These are phyloP conservation scores for Hirtodrosophila histrioides DNA, from an alignment of 2,888 invertebrate genomes.

Conservation along the genomic window DNA sequence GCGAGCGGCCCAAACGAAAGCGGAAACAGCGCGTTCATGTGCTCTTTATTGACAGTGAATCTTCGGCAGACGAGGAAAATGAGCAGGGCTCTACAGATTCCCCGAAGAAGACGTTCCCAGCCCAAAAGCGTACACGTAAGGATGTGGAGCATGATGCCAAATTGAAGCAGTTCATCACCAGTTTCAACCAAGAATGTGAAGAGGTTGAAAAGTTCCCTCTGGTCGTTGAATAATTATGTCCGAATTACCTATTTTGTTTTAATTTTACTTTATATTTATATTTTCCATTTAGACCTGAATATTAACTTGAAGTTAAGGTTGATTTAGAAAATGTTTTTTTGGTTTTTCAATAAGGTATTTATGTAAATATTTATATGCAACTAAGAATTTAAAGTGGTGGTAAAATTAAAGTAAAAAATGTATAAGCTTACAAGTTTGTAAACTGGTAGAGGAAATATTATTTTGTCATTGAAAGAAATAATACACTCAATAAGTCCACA, in stretches of 20 bases:
- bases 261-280: neutral
- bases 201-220: slow-evolving; percentile 81
- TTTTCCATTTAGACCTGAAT: neutral
- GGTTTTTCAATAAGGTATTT: neutral
- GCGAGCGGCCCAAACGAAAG: slow-evolving; percentile 67
- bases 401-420: no score
- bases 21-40: slow-evolving; percentile 69
- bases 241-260: neutral
- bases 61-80: slow-evolving; percentile 61
- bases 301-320: slow-evolving; percentile 22
- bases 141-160: slow-evolving; percentile 57
- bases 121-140: slow-evolving; percentile 52
- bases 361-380: neutral
- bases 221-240: slow-evolving; percentile 68
- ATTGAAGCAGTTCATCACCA: slow-evolving; percentile 72
- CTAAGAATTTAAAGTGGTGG: no score
- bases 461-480: no score
- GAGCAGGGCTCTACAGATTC: slow-evolving; percentile 54
- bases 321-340: neutral
- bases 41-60: slow-evolving; percentile 74
- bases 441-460: no score
- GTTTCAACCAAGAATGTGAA: slow-evolving; percentile 81
- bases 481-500: no score
- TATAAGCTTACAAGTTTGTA: no score
- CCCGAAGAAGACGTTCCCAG: slow-evolving; percentile 46